Evolutionary conservation across 1,140 invertebrate genomes (phyloP), one percentile per base, ranked within the genome.

Genomic region (Panulirus ornatus): DNA sequence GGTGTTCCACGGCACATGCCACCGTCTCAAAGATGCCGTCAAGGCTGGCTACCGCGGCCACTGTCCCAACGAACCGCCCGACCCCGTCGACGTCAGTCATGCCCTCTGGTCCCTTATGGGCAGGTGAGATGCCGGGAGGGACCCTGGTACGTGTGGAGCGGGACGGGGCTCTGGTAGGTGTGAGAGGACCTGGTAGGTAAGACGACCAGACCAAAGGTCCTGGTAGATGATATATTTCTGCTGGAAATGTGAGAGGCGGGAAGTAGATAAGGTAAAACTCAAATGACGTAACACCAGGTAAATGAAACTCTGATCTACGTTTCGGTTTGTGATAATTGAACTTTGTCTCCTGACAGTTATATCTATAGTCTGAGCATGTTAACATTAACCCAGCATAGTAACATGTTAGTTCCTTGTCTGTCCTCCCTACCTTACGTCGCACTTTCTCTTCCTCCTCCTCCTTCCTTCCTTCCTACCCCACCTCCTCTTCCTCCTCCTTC

Each of bases 1-100:
- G 58, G 76, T 91, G 51, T 91, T 91, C 34, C n/a, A 76, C 16
- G 85, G 70, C 3, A 47, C 34, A 19, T 91, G 90, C n/a, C 84
- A 22, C 0, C 38, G 19, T 2, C 54, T 63, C 14, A n/a, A 47
- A 9, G 42, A 81, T 14, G 78, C 84, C 22, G 16, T 16, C 1
- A 51, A 30, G 3, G 54, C 19, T 0, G 90, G 90, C 19, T 91
- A 91, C 83, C 51, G 66, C 11, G 90, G 90, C 22, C n/a, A 76
- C 9, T 91, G 90, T 47, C 30, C 42, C 54, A 22, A 51, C n/a
- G n/a, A 51, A 2, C 81, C 84, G 14, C 70, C 82, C 22, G 76
- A 30, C 16, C 79, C 84, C 27, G 22, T 11, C 44, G 51, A 42
- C 36, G 85, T 91, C 16, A 78, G 84, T 27, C 76, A 91, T 30